Evolutionary conservation across 2,113 vertebrate species (phyloP).

Genomic region (Saccopteryx bilineata): DNA sequence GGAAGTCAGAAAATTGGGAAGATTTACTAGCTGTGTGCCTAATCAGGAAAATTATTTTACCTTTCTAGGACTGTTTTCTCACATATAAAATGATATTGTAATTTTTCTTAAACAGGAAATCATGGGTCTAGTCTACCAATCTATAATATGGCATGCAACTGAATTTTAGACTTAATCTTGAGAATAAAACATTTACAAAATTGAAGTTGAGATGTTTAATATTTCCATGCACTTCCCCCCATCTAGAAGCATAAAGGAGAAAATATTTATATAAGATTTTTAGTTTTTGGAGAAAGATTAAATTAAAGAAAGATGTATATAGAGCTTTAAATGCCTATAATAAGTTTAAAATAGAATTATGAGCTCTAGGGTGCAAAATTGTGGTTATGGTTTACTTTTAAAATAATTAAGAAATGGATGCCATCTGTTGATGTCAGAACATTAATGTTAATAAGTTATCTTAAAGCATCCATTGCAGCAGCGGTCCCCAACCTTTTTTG

Average conservation of each 20-base stretch:
- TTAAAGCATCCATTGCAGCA: neutral
- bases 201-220: neutral
- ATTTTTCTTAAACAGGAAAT: neutral
- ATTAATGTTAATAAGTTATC: neutral
- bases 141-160: neutral
- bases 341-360: constrained; percentile 45
- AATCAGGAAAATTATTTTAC: neutral
- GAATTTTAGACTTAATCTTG: neutral
- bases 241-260: constrained; percentile 22
- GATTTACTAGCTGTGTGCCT: neutral
- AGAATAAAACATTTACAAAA: neutral
- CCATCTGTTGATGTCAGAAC: constrained; percentile 14
- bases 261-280: constrained; percentile 22
- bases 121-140: neutral
- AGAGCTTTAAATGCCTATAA: neutral
- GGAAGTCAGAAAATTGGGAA: neutral
- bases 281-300: constrained; percentile 26
- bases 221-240: neutral
- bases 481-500: too few relatives aligned
- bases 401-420: neutral
- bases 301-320: constrained; percentile 25
- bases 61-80: neutral
- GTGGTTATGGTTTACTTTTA: constrained; percentile 30
- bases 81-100: neutral
- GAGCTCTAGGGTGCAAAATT: neutral